Evolutionary conservation across 2,113 vertebrate species (phyloP).

Genomic region (Progne subis): DNA sequence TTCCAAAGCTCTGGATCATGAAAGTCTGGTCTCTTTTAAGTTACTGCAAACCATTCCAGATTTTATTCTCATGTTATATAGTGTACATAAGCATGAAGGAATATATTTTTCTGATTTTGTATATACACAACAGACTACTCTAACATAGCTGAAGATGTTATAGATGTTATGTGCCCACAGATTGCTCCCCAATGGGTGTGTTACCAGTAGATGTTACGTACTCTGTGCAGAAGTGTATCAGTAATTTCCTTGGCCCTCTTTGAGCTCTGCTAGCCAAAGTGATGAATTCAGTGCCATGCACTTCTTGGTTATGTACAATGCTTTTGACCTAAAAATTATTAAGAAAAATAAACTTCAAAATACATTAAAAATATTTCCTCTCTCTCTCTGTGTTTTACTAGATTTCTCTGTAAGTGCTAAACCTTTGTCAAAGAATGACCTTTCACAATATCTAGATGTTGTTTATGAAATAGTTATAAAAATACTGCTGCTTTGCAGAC

Average conservation of each 20-base stretch:
- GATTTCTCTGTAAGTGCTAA: neutral
- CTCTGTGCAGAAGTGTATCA: neutral
- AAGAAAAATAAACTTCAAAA: constrained; percentile 67
- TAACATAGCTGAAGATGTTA: neutral
- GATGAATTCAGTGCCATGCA: constrained; percentile 12
- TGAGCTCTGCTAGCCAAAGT: constrained; percentile 11
- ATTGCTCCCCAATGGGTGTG: neutral
- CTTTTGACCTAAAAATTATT: neutral
- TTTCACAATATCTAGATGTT: neutral
- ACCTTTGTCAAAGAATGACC: neutral
- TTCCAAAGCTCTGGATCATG: neutral
- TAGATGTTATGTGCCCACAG: neutral
- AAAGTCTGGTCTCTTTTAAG: neutral
- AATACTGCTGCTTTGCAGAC: neutral
- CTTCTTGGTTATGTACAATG: constrained; percentile 12
- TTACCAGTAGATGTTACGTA: neutral
- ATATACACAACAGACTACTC: neutral
- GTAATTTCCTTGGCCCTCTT: neutral
- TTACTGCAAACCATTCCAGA: neutral
- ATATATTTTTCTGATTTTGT: constrained; percentile 56
- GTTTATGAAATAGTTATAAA: neutral
- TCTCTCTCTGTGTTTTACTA: neutral
- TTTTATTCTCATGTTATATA: neutral
- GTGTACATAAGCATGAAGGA: neutral
- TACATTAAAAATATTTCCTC: neutral